A percentile compares a stretch with the other conserved stretches of the same genome.
These are phyloP conservation scores for Steatocranus sp. DNA, from an alignment of 2,797 vertebrate species.

Conservation along the genomic window DNA sequence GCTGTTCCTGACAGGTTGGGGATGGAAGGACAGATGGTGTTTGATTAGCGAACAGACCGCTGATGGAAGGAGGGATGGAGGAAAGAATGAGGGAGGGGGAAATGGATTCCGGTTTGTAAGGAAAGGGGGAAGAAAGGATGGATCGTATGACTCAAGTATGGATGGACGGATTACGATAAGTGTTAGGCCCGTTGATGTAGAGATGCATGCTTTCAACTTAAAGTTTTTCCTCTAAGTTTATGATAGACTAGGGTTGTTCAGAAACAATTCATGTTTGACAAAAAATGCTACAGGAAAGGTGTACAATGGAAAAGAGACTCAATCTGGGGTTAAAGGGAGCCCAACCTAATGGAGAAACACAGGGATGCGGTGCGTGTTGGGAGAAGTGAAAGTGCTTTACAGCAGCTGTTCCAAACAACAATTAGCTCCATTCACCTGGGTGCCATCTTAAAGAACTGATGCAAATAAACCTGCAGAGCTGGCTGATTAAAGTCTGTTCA, in stretches of 20 bases:
- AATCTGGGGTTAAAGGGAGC: neutral
- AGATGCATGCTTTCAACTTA: neutral
- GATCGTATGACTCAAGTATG: neutral
- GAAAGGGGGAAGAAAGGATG: neutral
- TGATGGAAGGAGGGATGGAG: constrained; percentile 83
- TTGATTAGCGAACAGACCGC: constrained; percentile 99
- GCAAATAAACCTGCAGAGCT: constrained; percentile 59
- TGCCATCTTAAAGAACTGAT: constrained; percentile 59
- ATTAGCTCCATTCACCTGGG: constrained; percentile 61
- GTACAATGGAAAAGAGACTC: neutral
- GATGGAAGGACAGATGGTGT: constrained; percentile 99
- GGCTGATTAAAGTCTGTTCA: constrained; percentile 67
- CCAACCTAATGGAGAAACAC: neutral
- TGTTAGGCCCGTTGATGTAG: neutral
- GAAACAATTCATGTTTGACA: neutral
- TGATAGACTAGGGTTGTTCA: neutral
- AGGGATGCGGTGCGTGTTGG: neutral
- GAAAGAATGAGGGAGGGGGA: constrained; percentile 76
- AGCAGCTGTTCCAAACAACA: constrained; percentile 52
- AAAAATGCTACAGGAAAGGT: neutral
- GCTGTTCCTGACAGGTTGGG: constrained; percentile 93
- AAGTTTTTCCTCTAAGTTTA: neutral
- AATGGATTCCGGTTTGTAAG: constrained; percentile 6
- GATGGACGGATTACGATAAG: neutral
- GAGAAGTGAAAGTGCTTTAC: constrained; percentile 6